Evolutionary conservation across 2,888 invertebrate genomes (phyloP), one percentile per base, ranked within the genome.

Genomic region (Brenthis hecate): DNA sequence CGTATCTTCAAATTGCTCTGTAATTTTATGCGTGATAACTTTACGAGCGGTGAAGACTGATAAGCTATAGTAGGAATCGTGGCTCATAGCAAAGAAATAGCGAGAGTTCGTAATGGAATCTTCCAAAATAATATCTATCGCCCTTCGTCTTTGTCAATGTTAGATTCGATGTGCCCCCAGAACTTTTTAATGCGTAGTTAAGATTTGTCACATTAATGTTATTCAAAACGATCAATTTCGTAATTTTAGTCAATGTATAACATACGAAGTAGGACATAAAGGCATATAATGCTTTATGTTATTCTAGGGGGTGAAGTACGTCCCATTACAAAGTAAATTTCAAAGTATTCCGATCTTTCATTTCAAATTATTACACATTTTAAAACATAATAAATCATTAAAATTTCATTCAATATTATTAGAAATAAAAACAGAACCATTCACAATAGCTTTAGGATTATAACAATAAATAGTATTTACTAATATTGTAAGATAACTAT

Each of bases 31-130:
- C 87, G 86, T 82, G 82, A 85, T 86, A 85, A 84, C 83, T 88
- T 87, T 86, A 85, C 88, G 91, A 90, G 91, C 91, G 85, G 86
- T 87, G 89, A 92, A 92, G 92, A 92, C 92, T 92, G 92, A 92
- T 90, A 89, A 85, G 85, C 87, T 84, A 89, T 85, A 82, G 82
- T 90, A 88, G 85, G 87, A 81, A 80, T 83, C 84, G 85, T 84
- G 88, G 87, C 86, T 85, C 86, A 86, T 88, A 84, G 86, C 82
- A 83, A 81, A 81, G 83, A 81, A 58, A 83, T 84, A 82, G 82
- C 82, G 82, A 82, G 79, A 84, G 85, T 83, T 79, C 83, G 80
- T 84, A 86, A 84, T 86, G 82, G 84, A 83, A 84, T 84, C 80
- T 78, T 82, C 84, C 84, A 76, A 55, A 69, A 84, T 80, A 81